These are phyloP conservation scores for Setophaga petechia DNA, from an alignment of 2,113 vertebrate species.

Conservation along the genomic window DNA sequence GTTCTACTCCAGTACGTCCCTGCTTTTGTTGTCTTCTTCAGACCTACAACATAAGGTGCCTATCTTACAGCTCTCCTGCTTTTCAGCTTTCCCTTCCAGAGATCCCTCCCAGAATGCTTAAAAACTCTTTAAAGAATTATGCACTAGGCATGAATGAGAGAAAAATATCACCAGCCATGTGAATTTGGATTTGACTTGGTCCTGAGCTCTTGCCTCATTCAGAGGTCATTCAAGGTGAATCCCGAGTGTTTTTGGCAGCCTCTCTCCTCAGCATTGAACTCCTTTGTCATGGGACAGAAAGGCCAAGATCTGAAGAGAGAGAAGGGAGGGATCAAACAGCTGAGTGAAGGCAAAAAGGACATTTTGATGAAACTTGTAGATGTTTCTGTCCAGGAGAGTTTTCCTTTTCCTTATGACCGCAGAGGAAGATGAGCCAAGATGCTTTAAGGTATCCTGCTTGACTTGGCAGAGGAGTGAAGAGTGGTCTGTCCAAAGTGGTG, in stretches of 20 bases:
- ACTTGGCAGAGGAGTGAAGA: background rate
- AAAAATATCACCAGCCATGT: background rate
- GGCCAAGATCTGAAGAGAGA: background rate
- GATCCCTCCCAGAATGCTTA: background rate
- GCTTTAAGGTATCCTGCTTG: background rate
- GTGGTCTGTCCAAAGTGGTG: background rate
- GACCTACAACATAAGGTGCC: background rate
- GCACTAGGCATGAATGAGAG: background rate
- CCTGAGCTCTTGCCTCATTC: background rate
- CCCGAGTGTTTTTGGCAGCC: background rate
- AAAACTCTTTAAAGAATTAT: background rate
- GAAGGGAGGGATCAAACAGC: background rate
- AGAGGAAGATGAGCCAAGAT: background rate
- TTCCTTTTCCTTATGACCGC: background rate
- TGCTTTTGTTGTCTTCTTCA: background rate
- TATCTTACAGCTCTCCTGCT: background rate
- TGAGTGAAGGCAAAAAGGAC: background rate
- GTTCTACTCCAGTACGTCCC: background rate
- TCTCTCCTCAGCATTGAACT: background rate
- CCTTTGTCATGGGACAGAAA: background rate
- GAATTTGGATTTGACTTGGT: background rate
- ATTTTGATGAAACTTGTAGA: background rate
- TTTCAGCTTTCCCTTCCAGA: background rate
- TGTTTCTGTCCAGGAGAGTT: background rate
- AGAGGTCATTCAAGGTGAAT: background rate